phyloP scores from a whole-genome alignment of 2,888 invertebrate genomes.

The Drosophila nr. perissopoda region DNA sequence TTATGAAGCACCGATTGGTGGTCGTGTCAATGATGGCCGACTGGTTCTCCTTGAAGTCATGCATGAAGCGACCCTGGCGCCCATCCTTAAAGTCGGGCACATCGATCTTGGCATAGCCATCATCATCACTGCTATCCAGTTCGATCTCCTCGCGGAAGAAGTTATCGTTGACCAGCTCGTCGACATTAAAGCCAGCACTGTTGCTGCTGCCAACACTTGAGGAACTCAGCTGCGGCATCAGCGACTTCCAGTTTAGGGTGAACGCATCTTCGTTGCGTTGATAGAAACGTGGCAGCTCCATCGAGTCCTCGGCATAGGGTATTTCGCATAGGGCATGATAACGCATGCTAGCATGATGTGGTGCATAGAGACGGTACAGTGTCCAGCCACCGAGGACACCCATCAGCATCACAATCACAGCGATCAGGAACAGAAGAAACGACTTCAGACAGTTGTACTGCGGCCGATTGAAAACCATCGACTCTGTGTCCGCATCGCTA shows the following conservation, averaged over 20 bases:
- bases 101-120: constrained; percentile 92
- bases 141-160: constrained; percentile 93
- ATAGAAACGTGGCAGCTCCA: constrained; percentile 79
- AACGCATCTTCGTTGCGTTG: constrained; percentile 80
- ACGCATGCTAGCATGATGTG: constrained; percentile 86
- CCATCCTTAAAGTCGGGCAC: constrained; percentile 94
- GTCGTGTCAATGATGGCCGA: constrained; percentile 92
- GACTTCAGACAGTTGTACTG: constrained; percentile 88
- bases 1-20: constrained; percentile 93
- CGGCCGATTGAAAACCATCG: constrained; percentile 83
- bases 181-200: constrained; percentile 33
- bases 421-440: constrained; percentile 89
- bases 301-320: constrained; percentile 81
- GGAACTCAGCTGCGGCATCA: constrained; percentile 64
- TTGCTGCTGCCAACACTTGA: constrained; percentile 18
- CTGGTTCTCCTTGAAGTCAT: constrained; percentile 93
- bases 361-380: constrained; percentile 90
- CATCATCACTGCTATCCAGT: constrained; percentile 88
- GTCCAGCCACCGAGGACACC: constrained; percentile 90
- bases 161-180: constrained; percentile 78
- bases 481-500: constrained; percentile 84
- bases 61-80: constrained; percentile 93
- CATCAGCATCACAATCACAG: constrained; percentile 89
- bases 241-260: constrained; percentile 72
- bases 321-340: constrained; percentile 84